Base-by-base conservation (phyloP, 2,797 vertebrate species). In the Meda fulgida region DNA sequence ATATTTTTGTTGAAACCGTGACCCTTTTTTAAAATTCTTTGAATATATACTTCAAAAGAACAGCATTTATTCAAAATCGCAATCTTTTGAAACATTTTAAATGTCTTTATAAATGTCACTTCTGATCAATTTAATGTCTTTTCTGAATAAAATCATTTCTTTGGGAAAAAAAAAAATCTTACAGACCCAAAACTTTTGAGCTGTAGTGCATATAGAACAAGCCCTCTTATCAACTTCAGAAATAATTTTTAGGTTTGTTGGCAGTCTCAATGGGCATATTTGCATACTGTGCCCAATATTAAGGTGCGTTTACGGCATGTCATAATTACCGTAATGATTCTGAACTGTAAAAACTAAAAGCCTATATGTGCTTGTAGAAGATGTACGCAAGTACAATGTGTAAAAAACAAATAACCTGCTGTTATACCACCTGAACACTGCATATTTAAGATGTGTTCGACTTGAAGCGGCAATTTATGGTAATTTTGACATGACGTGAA, bases 351-450 rank as follows among this genome's bases (percentile, higher is more conserved):
- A n/a, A 58, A 58, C 46, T 1, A 14, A 16, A 46, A 46, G 53
- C 53, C 18, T 51, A 7, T 19, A 51, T 2, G 18, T 8, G 51
- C 51, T 55, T 55, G 19, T 55, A 23, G 53, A 55, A 55, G 21
- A 55, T 23, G 51, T 8, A 53, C 18, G 0, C 3, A 19, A 19
- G 48, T 7, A 51, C 48, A 51, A 51, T 16, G 48, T 51, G 48
- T 51, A 18, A 51, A 46, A 48, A 16, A 53, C 0, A 51, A n/a
- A n/a, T n/a, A n/a, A n/a, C n/a, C n/a, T n/a, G n/a, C 0, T 0
- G 1, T 7, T 53, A 5, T 53, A 21, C 16, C 16, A 53, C 18
- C 51, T 53, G 51, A 21, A 18, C 51, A 53, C 18, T 53, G 51
- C 51, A 53, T 18, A 53, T 53, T 53, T 53, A 53, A 53, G 7